phyloP scores from a whole-genome alignment of 2,797 vertebrate genomes.

The Anisognathus igniventris region DNA sequence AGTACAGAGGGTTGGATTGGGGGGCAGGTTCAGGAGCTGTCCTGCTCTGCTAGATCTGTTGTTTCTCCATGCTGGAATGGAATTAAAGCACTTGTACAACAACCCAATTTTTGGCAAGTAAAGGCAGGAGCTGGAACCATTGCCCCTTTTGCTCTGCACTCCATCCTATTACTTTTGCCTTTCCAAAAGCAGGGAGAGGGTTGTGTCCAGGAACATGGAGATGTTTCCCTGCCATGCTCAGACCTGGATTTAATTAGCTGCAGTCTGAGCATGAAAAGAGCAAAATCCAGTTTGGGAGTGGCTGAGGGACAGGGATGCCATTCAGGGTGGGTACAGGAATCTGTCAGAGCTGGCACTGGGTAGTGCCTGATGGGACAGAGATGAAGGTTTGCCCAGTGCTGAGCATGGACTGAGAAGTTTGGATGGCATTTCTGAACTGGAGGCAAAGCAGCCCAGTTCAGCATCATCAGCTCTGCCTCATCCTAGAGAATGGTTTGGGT shows the following conservation, averaged over 20 bases:
- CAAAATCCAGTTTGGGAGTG: background rate
- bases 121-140: background rate
- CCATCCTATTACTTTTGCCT: background rate
- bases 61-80: background rate
- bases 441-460: background rate
- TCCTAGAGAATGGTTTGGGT: background rate
- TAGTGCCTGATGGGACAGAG: background rate
- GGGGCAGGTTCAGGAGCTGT: background rate
- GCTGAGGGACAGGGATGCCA: background rate
- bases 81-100: background rate
- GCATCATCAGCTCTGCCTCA: background rate
- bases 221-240: background rate
- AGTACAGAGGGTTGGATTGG: background rate
- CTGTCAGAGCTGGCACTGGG: background rate
- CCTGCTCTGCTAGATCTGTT: background rate
- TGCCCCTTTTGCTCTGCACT: background rate
- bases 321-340: rapidly evolving
- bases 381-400: background rate
- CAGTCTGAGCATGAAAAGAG: background rate
- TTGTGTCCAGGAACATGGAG: background rate
- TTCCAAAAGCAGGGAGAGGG: background rate
- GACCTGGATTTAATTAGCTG: background rate
- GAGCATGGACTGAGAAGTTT: background rate
- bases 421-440: background rate
- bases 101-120: background rate